phyloP scores from a whole-genome alignment of 1,140 invertebrate species.

The Gryllus bimaculatus region DNA sequence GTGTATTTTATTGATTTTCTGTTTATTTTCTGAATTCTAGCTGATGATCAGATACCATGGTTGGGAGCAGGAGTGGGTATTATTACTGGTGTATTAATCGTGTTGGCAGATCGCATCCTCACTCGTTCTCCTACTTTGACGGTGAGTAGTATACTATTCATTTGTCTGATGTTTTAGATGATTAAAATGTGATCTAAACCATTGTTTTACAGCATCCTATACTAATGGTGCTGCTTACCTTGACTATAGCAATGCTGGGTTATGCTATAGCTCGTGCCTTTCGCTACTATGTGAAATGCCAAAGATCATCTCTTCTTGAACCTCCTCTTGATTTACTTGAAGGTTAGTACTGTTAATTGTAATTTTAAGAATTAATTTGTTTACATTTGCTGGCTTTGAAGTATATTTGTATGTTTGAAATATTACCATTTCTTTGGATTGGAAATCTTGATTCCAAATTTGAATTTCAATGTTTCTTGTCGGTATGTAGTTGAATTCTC shows the following conservation, averaged over 20 bases:
- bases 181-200: background rate
- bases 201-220: slow-evolving; percentile 43
- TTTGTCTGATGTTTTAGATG: background rate
- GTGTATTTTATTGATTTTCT: background rate
- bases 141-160: slow-evolving; percentile 39
- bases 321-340: slow-evolving; percentile 42
- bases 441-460: no score
- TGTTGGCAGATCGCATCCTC: slow-evolving; percentile 57
- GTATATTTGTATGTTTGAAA: no score
- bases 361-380: background rate
- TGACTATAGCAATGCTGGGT: slow-evolving; percentile 47
- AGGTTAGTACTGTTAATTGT: slow-evolving; percentile 26
- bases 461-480: no score
- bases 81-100: slow-evolving; percentile 57
- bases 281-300: slow-evolving; percentile 44
- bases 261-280: slow-evolving; percentile 44
- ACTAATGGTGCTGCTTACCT: slow-evolving; percentile 47
- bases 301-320: slow-evolving; percentile 43
- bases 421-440: no score
- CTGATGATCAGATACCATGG: slow-evolving; percentile 63
- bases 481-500: no score
- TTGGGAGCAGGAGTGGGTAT: slow-evolving; percentile 62
- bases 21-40: slow-evolving; percentile 34
- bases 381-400: no score
- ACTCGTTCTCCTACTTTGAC: slow-evolving; percentile 54